Conservation (phyloP, 2,797 vertebrate genomes). For the Anguilla anguilla region DNA sequence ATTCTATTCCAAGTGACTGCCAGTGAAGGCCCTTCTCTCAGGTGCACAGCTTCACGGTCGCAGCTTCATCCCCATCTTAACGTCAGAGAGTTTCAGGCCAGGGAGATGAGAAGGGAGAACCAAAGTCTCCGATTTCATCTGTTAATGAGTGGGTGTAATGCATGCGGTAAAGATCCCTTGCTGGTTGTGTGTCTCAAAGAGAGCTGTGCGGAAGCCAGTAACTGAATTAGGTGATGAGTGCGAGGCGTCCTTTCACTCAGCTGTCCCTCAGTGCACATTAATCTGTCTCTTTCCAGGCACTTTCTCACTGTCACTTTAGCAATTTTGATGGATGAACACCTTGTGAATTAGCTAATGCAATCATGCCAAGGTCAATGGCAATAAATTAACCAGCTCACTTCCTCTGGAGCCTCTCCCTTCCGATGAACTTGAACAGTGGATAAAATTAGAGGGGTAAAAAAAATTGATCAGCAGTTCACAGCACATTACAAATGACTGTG, state of each 20-base stretch:
- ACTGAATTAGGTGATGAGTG: conserved; percentile 22
- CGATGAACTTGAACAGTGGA: conserved; percentile 13
- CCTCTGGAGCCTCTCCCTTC: not conserved
- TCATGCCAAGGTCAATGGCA: conserved; percentile 16
- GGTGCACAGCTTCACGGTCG: not conserved
- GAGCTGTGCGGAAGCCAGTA: conserved; percentile 15
- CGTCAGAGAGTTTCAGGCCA: not conserved
- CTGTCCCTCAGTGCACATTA: conserved; percentile 8
- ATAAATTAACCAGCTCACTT: conserved; percentile 22
- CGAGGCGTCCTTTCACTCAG: conserved; percentile 18
- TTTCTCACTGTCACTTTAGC: conserved; percentile 15
- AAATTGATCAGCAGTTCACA: not conserved
- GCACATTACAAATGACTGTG: not conserved
- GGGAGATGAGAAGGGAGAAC: conserved; percentile 5
- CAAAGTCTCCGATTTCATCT: conserved; percentile 22
- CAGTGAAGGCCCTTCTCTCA: not conserved
- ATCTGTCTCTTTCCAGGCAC: conserved; percentile 17
- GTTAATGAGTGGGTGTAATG: conserved; percentile 18
- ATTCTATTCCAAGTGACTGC: not conserved
- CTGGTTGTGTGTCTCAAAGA: not conserved
- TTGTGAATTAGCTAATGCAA: conserved; percentile 24
- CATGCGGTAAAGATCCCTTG: not conserved
- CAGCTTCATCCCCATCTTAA: not conserved
- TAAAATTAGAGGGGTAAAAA: conserved; percentile 12
- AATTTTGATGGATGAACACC: conserved; percentile 15